A percentile compares a stretch with the other conserved stretches of the same genome.
Evolutionary conservation across 2,888 invertebrate genomes (phyloP).

Genomic region (Agrochola macilenta): DNA sequence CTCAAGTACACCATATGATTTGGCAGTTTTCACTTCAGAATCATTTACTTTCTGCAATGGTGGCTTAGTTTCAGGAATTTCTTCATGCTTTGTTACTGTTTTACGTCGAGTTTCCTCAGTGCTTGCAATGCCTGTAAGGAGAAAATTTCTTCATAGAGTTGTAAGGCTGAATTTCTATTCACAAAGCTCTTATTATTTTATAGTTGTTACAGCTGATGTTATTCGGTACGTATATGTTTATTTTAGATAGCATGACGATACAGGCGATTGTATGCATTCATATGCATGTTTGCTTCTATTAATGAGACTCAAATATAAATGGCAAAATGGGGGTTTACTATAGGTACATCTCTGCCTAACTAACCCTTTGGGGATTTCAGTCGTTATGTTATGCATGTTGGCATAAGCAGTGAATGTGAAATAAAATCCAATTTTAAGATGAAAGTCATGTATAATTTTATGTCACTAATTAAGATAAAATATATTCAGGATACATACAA

Average conservation of each 20-base stretch:
- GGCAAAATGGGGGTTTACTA: too few species aligned
- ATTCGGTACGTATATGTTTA: neutral
- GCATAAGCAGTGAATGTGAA: slow-evolving; percentile 1
- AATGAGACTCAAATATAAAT: too few species aligned
- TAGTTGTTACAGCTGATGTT: neutral
- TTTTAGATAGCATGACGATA: neutral
- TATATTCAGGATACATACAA: neutral
- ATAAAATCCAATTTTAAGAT: slow-evolving; percentile 23
- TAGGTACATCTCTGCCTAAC: too few species aligned
- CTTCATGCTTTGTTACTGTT: slow-evolving; percentile 20
- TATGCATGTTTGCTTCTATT: too few species aligned
- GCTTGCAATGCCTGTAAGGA: slow-evolving; percentile 65
- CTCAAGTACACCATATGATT: slow-evolving; percentile 22
- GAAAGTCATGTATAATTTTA: slow-evolving; percentile 5
- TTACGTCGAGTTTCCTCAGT: slow-evolving; percentile 7
- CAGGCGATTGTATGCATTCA: too few species aligned
- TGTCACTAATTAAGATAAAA: neutral
- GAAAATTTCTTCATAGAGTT: slow-evolving; percentile 62
- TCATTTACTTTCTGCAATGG: slow-evolving; percentile 4
- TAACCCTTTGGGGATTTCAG: too few species aligned
- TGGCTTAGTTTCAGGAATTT: neutral
- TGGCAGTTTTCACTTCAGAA: neutral
- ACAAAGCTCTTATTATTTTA: neutral
- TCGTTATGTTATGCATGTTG: neutral
- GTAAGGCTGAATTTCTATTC: slow-evolving; percentile 1